A percentile compares a stretch with the other conserved stretches of the same genome.
Evolutionary conservation across 2,797 vertebrate genomes (phyloP).

Genomic region (Sus cebifrons): DNA sequence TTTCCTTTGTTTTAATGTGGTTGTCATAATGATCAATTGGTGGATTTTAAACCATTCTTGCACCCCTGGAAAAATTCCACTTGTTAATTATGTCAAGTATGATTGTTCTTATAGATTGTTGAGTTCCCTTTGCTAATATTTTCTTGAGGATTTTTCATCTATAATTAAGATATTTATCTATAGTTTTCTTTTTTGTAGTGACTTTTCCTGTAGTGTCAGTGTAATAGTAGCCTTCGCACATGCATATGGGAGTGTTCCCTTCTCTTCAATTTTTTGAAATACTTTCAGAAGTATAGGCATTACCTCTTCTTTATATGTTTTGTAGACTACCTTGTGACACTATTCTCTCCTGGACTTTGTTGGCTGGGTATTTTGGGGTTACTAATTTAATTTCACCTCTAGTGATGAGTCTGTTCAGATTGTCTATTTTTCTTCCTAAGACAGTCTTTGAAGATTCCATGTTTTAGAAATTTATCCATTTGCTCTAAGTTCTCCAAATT

Average conservation of each 20-base stretch:
- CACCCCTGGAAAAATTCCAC: neutral
- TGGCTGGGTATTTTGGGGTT: too few relatives aligned
- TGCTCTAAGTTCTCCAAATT: too few relatives aligned
- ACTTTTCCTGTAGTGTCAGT: neutral
- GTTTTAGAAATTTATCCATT: too few relatives aligned
- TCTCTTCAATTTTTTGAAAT: neutral
- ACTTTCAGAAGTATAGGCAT: too few relatives aligned
- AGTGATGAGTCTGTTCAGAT: too few relatives aligned
- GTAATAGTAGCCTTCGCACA: neutral
- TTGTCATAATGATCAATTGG: neutral
- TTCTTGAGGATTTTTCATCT: neutral
- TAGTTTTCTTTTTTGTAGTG: neutral
- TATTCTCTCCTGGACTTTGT: too few relatives aligned
- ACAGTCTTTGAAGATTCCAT: too few relatives aligned
- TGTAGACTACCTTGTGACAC: too few relatives aligned
- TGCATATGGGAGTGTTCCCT: neutral
- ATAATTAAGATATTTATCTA: neutral
- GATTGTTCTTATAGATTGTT: neutral
- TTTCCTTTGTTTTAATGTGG: neutral
- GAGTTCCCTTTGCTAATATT: neutral
- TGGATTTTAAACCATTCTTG: neutral
- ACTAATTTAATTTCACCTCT: too few relatives aligned
- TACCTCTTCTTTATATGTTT: too few relatives aligned
- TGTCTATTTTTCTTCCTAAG: too few relatives aligned
- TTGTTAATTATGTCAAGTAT: neutral